These are phyloP conservation scores for Mesorhabditis belari DNA, from an alignment of 2,888 invertebrate species.

Conservation along the genomic window DNA sequence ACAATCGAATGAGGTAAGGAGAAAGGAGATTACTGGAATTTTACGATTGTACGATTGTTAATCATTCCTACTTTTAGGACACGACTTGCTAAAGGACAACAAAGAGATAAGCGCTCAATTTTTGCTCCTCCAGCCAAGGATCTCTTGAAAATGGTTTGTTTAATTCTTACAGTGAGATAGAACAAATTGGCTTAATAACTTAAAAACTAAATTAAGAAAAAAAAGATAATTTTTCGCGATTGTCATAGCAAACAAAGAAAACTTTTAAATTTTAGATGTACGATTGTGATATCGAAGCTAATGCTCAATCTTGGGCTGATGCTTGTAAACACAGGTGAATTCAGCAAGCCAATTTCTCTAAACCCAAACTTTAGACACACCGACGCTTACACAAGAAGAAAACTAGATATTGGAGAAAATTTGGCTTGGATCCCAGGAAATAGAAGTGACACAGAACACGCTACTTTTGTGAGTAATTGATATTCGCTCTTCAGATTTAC, in stretches of 20 bases:
- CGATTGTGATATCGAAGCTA: neutral
- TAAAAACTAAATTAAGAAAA: too few relatives aligned
- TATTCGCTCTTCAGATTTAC: neutral
- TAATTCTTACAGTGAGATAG: neutral
- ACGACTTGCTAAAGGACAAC: neutral
- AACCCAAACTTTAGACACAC: neutral
- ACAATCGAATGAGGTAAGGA: neutral
- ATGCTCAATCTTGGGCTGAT: neutral
- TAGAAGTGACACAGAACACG: neutral
- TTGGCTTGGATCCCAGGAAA: neutral
- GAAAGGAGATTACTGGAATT: neutral
- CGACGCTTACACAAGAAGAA: neutral
- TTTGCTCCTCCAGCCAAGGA: neutral
- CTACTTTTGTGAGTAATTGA: neutral
- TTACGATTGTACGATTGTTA: too few relatives aligned
- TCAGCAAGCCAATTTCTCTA: too few relatives aligned
- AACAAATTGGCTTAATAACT: too few relatives aligned
- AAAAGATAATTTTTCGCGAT: neutral
- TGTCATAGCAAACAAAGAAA: neutral
- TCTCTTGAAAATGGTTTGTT: neutral
- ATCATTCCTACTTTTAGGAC: too few relatives aligned
- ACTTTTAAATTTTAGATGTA: neutral
- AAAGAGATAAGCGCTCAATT: neutral
- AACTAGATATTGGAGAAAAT: neutral
- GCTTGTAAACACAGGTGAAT: neutral